Evolutionary conservation across 2,113 vertebrate species (phyloP), one percentile per base, ranked within the genome.

Genomic region (Tupaia chinensis): DNA sequence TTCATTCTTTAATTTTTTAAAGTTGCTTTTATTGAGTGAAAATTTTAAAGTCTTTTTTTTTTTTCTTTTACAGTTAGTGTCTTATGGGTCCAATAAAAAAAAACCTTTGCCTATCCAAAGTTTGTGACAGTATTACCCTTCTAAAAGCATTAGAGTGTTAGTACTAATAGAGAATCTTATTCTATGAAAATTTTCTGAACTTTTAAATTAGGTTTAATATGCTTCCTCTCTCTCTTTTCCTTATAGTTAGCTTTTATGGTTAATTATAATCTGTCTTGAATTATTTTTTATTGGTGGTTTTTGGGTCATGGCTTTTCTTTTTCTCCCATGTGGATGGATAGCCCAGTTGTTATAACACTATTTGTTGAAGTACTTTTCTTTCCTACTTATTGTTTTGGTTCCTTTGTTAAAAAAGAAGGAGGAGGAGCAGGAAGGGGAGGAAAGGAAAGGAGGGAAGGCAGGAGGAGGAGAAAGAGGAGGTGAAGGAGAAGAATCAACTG

Each of bases 231-330:
- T 44, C 44, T 44, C 44, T 44, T 5, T 44, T 44, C 44, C 44
- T 44, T 44, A 44, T 44, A 44, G 44, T 44, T 95, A 81, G 25
- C 76, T 92, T 87, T 83, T 83, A 77, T 92, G 44, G 63, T 83
- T 83, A 81, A 78, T n/a, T 72, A 15, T 83, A 91, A 88, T 65
- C 23, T 56, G 83, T 83, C 61, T 77, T 91, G 68, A 92, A 88
- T 92, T 87, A 73, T 34, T 80, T 93, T 95, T 85, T 73, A 44
- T 85, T 53, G 32, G 15, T 95, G 9, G 73, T 79, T 93, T 93
- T 79, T 13, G 87, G 17, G 23, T 65, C 79, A 89, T 65, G 20
- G 16, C 32, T 53, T 53, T 79, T 78, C 27, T 32, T 58, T 23
- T 25, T 66, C 13, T 60, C 23, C 89, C n/a, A 63, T 68, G 6